These are phyloP conservation scores for Cyprinodon tularosa DNA, from an alignment of 2,113 vertebrate species.

Conservation along the genomic window DNA sequence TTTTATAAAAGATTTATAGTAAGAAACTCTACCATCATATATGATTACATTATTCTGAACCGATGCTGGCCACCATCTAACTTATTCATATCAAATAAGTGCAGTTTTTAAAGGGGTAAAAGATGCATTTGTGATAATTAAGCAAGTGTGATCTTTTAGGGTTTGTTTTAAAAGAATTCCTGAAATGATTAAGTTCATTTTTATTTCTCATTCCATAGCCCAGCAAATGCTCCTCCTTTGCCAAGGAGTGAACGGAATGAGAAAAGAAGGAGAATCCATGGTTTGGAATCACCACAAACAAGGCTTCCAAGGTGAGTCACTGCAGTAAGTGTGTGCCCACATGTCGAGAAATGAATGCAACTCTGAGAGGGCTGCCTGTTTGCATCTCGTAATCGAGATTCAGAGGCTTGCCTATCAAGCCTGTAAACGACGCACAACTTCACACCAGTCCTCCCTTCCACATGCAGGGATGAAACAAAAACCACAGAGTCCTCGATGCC, in stretches of 20 bases:
- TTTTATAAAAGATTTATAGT: not conserved
- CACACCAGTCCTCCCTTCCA: slow-evolving; percentile 12
- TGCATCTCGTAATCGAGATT: slow-evolving; percentile 10
- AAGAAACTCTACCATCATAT: not conserved
- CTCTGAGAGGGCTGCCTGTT: not conserved
- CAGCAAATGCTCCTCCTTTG: slow-evolving; percentile 75
- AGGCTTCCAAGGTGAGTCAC: slow-evolving; percentile 72
- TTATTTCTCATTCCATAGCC: slow-evolving; percentile 49
- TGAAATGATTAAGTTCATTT: not conserved
- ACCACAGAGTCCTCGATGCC: not conserved
- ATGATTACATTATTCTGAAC: not conserved
- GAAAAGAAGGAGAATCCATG: slow-evolving; percentile 61
- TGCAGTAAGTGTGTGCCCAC: slow-evolving; percentile 32
- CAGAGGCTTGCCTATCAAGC: slow-evolving; percentile 5
- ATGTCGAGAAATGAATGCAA: slow-evolving; percentile 33
- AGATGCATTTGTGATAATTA: not conserved
- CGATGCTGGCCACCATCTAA: not conserved
- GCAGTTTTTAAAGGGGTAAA: not conserved
- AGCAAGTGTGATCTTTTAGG: not conserved
- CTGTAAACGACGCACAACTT: slow-evolving; percentile 12
- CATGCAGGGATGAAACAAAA: slow-evolving; percentile 2
- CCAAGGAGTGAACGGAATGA: slow-evolving; percentile 56
- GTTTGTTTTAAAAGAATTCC: not conserved
- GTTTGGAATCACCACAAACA: slow-evolving; percentile 73
- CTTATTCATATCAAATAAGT: not conserved